These are phyloP conservation scores for Pseudomyrmex sp. DNA, from an alignment of 1,140 invertebrate species.

Conservation along the genomic window DNA sequence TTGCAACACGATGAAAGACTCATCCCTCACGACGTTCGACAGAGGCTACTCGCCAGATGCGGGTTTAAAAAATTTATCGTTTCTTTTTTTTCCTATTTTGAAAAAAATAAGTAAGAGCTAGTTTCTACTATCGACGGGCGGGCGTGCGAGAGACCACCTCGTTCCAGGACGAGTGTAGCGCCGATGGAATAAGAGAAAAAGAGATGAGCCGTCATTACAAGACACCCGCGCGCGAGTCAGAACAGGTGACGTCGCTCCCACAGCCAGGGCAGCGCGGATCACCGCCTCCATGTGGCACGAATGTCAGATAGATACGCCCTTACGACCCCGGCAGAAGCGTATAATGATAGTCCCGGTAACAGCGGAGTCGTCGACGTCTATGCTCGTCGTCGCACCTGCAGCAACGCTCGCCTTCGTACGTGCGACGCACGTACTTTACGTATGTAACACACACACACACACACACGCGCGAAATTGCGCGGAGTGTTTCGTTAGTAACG, in stretches of 20 bases:
- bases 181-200: slow-evolving; percentile 26
- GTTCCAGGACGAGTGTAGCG: slow-evolving; percentile 25
- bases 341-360: slow-evolving; percentile 69
- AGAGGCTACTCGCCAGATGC: neutral
- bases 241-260: slow-evolving; percentile 76
- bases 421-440: neutral
- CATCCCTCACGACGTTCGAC: no score
- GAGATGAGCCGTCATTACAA: slow-evolving; percentile 69
- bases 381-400: neutral
- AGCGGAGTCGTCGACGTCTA: slow-evolving; percentile 62
- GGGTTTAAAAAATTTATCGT: neutral
- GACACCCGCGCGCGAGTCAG: slow-evolving; percentile 59
- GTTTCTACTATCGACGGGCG: neutral
- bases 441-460: neutral
- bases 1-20: no score
- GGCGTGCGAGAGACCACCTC: slow-evolving; percentile 6
- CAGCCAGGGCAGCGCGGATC: slow-evolving; percentile 63
- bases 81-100: neutral
- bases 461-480: neutral
- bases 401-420: neutral
- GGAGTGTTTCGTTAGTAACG: slow-evolving; percentile 45
- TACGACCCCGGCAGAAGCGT: slow-evolving; percentile 35
- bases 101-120: neutral
- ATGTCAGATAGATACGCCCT: slow-evolving; percentile 55
- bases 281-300: slow-evolving; percentile 71